These are phyloP conservation scores for Aelia acuminata DNA, from an alignment of 2,888 invertebrate species.

Conservation along the genomic window DNA sequence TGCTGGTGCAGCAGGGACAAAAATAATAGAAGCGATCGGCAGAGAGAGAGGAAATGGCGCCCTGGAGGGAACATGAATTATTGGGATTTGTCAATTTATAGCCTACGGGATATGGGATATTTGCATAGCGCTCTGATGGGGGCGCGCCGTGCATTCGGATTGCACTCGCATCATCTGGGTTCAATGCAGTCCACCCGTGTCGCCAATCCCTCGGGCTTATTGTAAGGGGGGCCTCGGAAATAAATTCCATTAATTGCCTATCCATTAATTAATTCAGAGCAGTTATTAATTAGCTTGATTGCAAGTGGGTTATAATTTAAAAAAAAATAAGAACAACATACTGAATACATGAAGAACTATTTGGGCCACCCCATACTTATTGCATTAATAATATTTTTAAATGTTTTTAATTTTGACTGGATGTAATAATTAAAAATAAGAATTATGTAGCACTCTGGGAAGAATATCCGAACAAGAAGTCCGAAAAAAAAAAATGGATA, in stretches of 20 bases:
- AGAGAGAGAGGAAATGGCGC: neutral
- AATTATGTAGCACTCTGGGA: too few relatives aligned
- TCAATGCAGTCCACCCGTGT: neutral
- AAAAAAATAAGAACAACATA: too few relatives aligned
- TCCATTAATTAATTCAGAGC: too few relatives aligned
- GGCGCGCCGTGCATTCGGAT: neutral
- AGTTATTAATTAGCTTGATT: neutral
- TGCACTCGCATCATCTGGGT: neutral
- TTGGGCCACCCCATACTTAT: too few relatives aligned
- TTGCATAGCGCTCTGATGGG: conserved; percentile 16
- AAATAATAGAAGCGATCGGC: neutral
- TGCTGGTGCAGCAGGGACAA: neutral
- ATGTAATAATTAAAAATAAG: too few relatives aligned
- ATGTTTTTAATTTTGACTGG: too few relatives aligned
- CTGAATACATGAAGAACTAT: too few relatives aligned
- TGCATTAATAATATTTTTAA: too few relatives aligned
- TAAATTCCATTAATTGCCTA: neutral
- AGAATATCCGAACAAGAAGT: too few relatives aligned
- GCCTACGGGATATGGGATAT: conserved; percentile 20
- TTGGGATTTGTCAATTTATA: conserved; percentile 35
- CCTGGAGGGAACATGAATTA: neutral
- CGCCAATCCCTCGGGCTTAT: neutral
- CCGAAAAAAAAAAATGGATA: too few relatives aligned
- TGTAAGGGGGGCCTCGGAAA: neutral
- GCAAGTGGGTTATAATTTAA: too few relatives aligned